Conservation (phyloP, 2,888 invertebrate genomes). For the Chloromyia formosa region DNA sequence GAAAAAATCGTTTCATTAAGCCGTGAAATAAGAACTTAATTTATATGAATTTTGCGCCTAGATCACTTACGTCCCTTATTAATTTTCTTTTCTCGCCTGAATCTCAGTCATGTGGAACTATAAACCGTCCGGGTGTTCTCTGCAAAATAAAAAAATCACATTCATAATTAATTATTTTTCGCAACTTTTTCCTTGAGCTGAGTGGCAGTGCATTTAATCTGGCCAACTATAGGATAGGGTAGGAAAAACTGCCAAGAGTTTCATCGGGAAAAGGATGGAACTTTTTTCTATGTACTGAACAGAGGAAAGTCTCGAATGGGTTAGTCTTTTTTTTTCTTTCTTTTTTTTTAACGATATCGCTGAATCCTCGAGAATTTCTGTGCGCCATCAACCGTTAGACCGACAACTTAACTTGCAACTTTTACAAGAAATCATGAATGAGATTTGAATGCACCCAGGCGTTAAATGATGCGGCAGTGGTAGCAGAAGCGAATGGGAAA, state of each 20-base stretch:
- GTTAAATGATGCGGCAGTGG: slow-evolving; percentile 33
- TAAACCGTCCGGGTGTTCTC: not conserved
- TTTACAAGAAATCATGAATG: slow-evolving; percentile 41
- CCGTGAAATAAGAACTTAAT: not conserved
- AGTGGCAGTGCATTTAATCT: slow-evolving; percentile 20
- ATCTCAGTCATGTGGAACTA: not conserved
- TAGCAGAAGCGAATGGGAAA: slow-evolving; percentile 6
- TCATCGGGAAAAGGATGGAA: not conserved
- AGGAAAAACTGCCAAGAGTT: slow-evolving; percentile 7
- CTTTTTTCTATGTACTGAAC: not conserved
- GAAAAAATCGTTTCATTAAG: not conserved
- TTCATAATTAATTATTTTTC: slow-evolving; percentile 29
- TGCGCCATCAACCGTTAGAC: not conserved
- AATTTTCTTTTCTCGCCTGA: slow-evolving; percentile 2
- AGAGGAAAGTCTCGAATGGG: not conserved
- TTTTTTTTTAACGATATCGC: not conserved
- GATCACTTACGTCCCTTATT: not conserved
- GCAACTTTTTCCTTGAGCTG: slow-evolving; percentile 5
- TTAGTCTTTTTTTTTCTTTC: too few relatives aligned
- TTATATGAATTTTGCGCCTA: not conserved
- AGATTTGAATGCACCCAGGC: slow-evolving; percentile 23
- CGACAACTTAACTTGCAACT: slow-evolving; percentile 39
- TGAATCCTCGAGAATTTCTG: not conserved
- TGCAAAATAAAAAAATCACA: not conserved
- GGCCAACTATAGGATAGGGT: not conserved